Percentiles rank a stretch among this genome's conserved stretches.
These are phyloP conservation scores for Hycleus phaleratus DNA, from an alignment of 1,140 invertebrate species.

Conservation along the genomic window DNA sequence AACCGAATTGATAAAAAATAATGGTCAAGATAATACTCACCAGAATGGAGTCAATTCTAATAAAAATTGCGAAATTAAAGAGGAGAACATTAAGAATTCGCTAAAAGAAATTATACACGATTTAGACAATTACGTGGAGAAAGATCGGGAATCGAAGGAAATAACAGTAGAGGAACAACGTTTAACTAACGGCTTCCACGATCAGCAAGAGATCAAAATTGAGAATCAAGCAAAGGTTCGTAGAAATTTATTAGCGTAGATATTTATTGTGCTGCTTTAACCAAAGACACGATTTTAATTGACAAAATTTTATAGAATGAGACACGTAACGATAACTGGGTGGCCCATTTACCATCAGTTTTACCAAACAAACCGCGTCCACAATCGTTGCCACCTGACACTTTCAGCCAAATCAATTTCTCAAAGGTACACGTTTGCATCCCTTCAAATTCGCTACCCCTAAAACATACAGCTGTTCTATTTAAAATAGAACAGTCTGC, in stretches of 20 bases:
- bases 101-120: conserved; percentile 55
- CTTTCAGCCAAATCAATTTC: conserved; percentile 10
- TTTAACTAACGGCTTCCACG: background rate
- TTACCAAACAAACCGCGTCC: conserved; percentile 23
- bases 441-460: background rate
- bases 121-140: conserved; percentile 48
- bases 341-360: conserved; percentile 24
- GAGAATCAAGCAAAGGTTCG: background rate
- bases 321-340: conserved; percentile 20
- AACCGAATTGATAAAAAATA: conserved; percentile 11
- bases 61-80: conserved; percentile 41
- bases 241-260: background rate
- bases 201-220: background rate
- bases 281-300: background rate
- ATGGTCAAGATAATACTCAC: background rate
- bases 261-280: background rate
- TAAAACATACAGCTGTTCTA: background rate
- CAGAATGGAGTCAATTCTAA: background rate
- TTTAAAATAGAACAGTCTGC: no score
- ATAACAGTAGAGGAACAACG: background rate
- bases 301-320: background rate
- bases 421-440: conserved; percentile 14
- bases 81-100: conserved; percentile 49
- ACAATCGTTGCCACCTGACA: conserved; percentile 20
- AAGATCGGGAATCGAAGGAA: conserved; percentile 32